Evolutionary conservation across 2,797 vertebrate genomes (phyloP), one percentile per base, ranked within the genome.

Genomic region (Enteromius argenteus): DNA sequence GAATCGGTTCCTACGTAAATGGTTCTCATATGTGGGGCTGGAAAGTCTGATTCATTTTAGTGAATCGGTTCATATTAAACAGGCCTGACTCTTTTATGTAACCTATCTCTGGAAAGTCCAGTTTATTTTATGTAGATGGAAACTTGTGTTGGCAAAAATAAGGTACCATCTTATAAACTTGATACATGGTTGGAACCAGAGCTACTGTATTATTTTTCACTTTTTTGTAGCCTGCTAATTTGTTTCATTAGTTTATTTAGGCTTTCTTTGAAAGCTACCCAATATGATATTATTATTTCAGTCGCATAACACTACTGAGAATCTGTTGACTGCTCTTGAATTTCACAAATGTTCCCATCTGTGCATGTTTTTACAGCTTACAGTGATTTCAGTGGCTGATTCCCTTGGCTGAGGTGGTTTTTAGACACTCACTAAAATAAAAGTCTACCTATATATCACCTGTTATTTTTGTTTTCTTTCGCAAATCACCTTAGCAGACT

Each of bases 321-420:
- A 64, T 64, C 58, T 32, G 8, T 46, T 42, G 37, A 42, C 75
- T 68, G 13, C 64, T 69, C 49, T 39, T 51, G n/a, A 71, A 39
- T 42, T 67, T 58, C 66, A 42, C n/a, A 80, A 78, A 64, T 78
- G 58, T 60, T 78, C 58, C 75, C 79, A 80, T 80, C 79, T 80
- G 79, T 78, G 56, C 75, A 39, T 79, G 78, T 67, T 80, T 67
- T 80, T 15, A 79, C 64, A 68, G 46, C 44, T 79, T 53, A 67
- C 13, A 71, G 51, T 58, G 67, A 72, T 39, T 81, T 72, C n/a
- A 72, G 51, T 7, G 21, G 67, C 37, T 27, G 27, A 72, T 62
- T 80, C 46, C 3, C 62, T 37, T 15, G 21, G 30, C 62, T 80
- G 62, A 11, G 19, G 46, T 79, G 30, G 30, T 23, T 37, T 37